Conservation (phyloP, 2,888 invertebrate species). For the Phengaris alcon region DNA sequence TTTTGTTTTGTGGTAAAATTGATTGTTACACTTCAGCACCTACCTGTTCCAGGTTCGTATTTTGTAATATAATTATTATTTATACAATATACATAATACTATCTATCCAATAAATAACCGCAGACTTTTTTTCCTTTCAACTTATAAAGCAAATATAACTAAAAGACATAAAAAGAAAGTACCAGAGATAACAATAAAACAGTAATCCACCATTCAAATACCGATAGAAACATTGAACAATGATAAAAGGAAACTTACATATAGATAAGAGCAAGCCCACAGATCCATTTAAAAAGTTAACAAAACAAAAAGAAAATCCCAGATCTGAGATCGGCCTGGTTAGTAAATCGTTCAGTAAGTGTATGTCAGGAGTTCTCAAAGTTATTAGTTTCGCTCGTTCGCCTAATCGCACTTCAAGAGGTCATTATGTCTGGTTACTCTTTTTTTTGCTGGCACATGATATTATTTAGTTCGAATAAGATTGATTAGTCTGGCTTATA, state of each 20-base stretch:
- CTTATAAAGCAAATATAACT: too few relatives aligned
- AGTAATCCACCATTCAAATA: neutral
- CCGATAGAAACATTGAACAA: neutral
- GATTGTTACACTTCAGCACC: too few relatives aligned
- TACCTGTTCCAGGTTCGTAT: too few relatives aligned
- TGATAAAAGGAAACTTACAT: neutral
- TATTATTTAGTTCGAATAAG: neutral
- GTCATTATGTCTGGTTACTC: neutral
- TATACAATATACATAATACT: too few relatives aligned
- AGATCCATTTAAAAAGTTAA: slow-evolving; percentile 28
- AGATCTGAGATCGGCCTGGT: slow-evolving; percentile 6
- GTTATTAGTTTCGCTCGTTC: neutral
- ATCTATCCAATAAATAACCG: too few relatives aligned
- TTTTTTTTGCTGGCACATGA: slow-evolving; percentile 7
- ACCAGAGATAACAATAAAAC: neutral
- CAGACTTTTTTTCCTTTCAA: too few relatives aligned
- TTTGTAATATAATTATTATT: too few relatives aligned
- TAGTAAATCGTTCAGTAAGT: slow-evolving; percentile 23
- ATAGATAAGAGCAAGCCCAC: neutral
- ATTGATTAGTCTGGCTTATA: neutral
- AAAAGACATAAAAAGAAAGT: too few relatives aligned
- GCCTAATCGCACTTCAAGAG: neutral
- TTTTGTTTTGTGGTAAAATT: too few relatives aligned
- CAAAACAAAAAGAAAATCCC: slow-evolving; percentile 20
- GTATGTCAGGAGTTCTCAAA: slow-evolving; percentile 4